These are phyloP conservation scores for Loxodonta africana DNA, from an alignment of 2,113 vertebrate genomes.

Conservation along the genomic window DNA sequence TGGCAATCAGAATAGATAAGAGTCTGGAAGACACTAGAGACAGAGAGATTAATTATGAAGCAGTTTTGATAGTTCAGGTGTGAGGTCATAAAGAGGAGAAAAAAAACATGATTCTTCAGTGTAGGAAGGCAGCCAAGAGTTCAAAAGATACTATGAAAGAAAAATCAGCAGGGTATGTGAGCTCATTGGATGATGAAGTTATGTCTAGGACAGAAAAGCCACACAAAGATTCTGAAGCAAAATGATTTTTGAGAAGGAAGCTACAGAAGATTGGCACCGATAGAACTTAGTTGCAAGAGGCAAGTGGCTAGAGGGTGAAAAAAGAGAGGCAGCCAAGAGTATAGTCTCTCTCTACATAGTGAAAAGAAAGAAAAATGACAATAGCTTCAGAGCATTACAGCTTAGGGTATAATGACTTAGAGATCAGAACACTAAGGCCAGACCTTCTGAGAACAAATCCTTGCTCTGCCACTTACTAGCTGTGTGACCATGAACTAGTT, in stretches of 20 bases:
- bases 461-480: background rate
- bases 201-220: background rate
- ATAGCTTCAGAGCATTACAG: background rate
- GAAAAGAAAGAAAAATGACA: background rate
- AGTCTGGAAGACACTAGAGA: background rate
- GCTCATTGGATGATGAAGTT: background rate
- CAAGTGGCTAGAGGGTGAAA: background rate
- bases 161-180: background rate
- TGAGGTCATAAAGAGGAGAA: conserved; percentile 7
- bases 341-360: background rate
- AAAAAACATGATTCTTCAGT: background rate
- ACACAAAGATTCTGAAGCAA: background rate
- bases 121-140: background rate
- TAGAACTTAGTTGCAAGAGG: background rate
- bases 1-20: background rate
- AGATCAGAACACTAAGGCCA: background rate
- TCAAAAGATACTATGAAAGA: background rate
- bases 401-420: background rate
- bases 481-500: background rate
- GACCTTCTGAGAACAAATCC: background rate
- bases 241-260: conserved; percentile 5
- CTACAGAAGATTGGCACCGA: background rate
- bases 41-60: background rate
- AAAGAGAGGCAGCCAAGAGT: background rate
- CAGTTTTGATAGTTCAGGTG: background rate